Evolutionary conservation across 2,797 vertebrate genomes (phyloP).

Genomic region (Phalanger gymnotis): DNA sequence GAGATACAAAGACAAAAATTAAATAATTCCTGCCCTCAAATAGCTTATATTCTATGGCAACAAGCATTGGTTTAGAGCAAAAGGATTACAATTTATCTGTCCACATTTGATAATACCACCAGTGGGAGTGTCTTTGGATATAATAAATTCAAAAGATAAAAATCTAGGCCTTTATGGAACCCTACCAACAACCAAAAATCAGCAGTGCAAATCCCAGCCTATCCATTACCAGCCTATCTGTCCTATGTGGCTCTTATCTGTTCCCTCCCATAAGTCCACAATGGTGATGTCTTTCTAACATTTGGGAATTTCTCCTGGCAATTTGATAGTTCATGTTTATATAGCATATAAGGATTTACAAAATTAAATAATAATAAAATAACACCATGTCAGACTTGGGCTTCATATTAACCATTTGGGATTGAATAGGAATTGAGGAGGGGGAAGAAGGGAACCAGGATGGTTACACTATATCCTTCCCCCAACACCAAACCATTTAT

Average conservation of each 20-base stretch:
- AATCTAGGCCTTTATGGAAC: not conserved
- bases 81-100: not conserved
- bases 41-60: not conserved
- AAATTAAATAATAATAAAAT: not conserved
- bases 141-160: not conserved
- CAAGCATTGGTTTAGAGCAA: not conserved
- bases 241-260: not conserved
- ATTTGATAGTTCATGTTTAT: not conserved
- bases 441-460: not conserved
- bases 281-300: not conserved
- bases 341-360: not conserved
- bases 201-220: not conserved
- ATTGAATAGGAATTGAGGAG: constrained; percentile 5
- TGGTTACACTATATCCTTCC: not conserved
- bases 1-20: not conserved
- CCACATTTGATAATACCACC: too few relatives aligned
- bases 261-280: not conserved
- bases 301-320: not conserved
- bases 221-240: not conserved
- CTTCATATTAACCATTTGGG: not conserved
- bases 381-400: not conserved
- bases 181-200: not conserved
- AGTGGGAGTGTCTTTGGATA: constrained; percentile 4
- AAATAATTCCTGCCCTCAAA: not conserved
- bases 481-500: not conserved